These are phyloP conservation scores for Hystrix cristata DNA, from an alignment of 2,113 vertebrate genomes.

Conservation along the genomic window DNA sequence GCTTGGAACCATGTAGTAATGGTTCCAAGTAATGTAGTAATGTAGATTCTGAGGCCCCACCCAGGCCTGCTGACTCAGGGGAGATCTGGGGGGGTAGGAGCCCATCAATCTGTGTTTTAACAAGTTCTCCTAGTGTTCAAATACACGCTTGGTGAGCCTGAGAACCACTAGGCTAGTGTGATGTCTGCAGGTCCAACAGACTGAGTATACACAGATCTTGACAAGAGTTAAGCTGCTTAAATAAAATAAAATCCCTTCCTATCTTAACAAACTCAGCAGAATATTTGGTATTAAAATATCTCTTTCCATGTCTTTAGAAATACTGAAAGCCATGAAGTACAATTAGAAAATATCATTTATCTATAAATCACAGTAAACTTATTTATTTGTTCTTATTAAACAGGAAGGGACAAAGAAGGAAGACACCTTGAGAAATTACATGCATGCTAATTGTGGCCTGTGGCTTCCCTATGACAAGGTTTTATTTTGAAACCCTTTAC, in stretches of 20 bases:
- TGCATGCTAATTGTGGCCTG: slow-evolving; percentile 81
- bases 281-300: neutral
- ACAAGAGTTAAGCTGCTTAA: neutral
- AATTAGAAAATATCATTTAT: slow-evolving; percentile 47
- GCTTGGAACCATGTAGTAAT: neutral
- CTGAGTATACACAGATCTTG: neutral
- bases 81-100: too few species aligned
- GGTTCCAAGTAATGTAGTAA: neutral
- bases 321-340: neutral
- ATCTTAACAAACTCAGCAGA: neutral
- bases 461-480: slow-evolving; percentile 79
- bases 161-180: neutral
- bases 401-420: neutral
- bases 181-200: neutral
- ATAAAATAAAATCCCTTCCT: slow-evolving; percentile 29
- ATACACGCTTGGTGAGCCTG: rapidly evolving
- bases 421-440: slow-evolving; percentile 54
- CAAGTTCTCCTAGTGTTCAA: neutral
- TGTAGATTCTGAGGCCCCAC: neutral
- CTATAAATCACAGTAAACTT: neutral
- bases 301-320: neutral
- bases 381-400: neutral
- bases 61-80: neutral
- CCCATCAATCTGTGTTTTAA: rapidly evolving
- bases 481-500: slow-evolving; percentile 85